Conservation (phyloP, 2,113 vertebrate genomes). For the Psettodes erumei region DNA sequence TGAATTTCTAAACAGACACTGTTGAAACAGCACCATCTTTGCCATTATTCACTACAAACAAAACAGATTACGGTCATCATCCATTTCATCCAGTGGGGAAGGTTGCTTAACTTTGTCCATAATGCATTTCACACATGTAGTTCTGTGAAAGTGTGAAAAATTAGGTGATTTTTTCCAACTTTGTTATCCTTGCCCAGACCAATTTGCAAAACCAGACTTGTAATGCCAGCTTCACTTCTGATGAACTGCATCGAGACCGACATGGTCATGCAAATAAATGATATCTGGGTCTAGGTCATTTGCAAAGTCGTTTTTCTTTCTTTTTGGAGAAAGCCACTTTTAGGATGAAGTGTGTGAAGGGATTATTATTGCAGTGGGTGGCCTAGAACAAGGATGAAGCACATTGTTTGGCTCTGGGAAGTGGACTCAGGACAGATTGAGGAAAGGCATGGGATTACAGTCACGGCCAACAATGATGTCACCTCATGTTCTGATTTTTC, state of each 20-base stretch:
- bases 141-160: slow-evolving; percentile 21
- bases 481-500: slow-evolving; percentile 36
- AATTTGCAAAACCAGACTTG: slow-evolving; percentile 13
- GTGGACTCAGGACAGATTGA: slow-evolving; percentile 31
- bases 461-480: slow-evolving; percentile 35
- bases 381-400: slow-evolving; percentile 32
- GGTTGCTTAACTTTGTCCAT: slow-evolving; percentile 24
- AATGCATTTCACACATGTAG: slow-evolving; percentile 27
- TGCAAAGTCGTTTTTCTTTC: slow-evolving; percentile 16
- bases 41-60: slow-evolving; percentile 23
- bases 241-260: slow-evolving; percentile 22
- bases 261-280: slow-evolving; percentile 12
- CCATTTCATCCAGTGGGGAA: neutral
- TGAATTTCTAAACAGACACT: slow-evolving; percentile 39
- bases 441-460: slow-evolving; percentile 37
- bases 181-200: slow-evolving; percentile 20
- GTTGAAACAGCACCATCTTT: slow-evolving; percentile 5
- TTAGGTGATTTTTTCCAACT: slow-evolving; percentile 4
- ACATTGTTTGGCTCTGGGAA: slow-evolving; percentile 31
- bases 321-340: slow-evolving; percentile 18
- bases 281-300: slow-evolving; percentile 28
- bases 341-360: slow-evolving; percentile 39
- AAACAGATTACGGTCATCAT: slow-evolving; percentile 17
- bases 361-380: slow-evolving; percentile 18
- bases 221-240: slow-evolving; percentile 31